Percentiles rank a stretch among this genome's conserved stretches.
Evolutionary conservation across 2,888 invertebrate species (phyloP).

Genomic region (Protonemura montana): DNA sequence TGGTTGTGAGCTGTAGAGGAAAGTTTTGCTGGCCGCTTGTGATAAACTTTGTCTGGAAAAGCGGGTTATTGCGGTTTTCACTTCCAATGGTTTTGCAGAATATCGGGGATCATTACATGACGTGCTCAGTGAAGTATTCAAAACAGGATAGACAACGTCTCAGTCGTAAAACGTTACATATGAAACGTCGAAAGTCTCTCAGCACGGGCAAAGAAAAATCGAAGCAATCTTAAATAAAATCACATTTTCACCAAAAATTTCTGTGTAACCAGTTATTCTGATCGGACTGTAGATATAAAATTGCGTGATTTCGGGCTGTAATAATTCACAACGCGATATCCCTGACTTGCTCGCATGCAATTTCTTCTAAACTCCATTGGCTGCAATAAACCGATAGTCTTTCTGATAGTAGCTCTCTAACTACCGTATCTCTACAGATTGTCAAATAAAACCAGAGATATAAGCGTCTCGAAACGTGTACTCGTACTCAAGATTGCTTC

Average conservation of each 20-base stretch:
- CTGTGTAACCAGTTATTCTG: conserved; percentile 1
- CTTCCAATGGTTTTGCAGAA: neutral
- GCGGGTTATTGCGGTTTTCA: neutral
- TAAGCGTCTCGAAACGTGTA: neutral
- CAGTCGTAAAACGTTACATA: neutral
- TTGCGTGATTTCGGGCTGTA: conserved; percentile 27
- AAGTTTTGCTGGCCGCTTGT: neutral
- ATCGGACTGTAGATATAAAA: conserved; percentile 28
- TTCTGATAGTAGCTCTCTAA: neutral
- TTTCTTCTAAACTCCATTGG: conserved; percentile 16
- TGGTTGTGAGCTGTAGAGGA: neutral
- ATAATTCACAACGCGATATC: conserved; percentile 33
- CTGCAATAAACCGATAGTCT: conserved; percentile 24
- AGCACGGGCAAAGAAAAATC: neutral
- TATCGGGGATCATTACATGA: neutral
- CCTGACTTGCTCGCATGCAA: conserved; percentile 32
- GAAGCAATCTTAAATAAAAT: neutral
- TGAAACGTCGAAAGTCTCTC: neutral
- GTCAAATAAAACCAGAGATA: conserved; percentile 20
- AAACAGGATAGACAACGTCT: neutral
- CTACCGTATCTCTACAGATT: conserved; percentile 23
- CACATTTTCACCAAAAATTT: neutral
- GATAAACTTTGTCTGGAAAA: neutral
- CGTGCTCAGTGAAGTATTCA: neutral
- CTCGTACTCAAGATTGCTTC: neutral